Evolutionary conservation across 1,140 invertebrate genomes (phyloP), one percentile per base, ranked within the genome.

Genomic region (Pentalonia nigronervosa): DNA sequence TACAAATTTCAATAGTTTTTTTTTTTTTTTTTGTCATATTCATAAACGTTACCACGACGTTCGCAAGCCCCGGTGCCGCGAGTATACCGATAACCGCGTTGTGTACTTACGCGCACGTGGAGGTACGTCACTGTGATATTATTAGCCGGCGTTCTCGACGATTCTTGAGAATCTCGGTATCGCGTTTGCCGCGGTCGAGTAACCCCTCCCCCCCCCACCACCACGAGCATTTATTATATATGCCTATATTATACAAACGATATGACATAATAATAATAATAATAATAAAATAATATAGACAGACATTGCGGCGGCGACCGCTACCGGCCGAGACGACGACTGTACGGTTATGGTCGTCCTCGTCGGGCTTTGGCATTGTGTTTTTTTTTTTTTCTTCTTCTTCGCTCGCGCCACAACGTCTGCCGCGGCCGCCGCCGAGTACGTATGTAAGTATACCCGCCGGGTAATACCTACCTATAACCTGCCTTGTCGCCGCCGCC

Each of bases 291-390:
- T 83, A 83, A 34, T 21, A 83, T 83, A 30, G 84, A 23, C 50
- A 67, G 56, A 91, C 90, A 34, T n/a, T 50, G 45, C 30, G 56
- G 45, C 90, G 90, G 67, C 90, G 45, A 47, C 60, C 30, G 60
- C 60, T 76, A 76, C 60, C 25, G 11, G 41, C 90, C 47, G 67
- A 76, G 45, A 47, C 60, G n/a, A 91, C 30, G 41, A 30, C 45
- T 41, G 4, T 23, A 76, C 30, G 67, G 30, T 76, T 47, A 48
- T 47, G 45, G 90, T 91, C n/a, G 67, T 53, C 60, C 60, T 47
- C 53, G 56, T 67, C 53, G 56, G 90, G 67, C 67, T 91, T 83
- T 91, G 67, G 41, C 67, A 91, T 91, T 91, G 90, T 91, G 45
- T 91, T 67, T 47, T 45, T 91, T 91, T 67, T 47, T 45, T 91